Conservation (phyloP, 1,140 invertebrate species). For the Ladona fulva region DNA sequence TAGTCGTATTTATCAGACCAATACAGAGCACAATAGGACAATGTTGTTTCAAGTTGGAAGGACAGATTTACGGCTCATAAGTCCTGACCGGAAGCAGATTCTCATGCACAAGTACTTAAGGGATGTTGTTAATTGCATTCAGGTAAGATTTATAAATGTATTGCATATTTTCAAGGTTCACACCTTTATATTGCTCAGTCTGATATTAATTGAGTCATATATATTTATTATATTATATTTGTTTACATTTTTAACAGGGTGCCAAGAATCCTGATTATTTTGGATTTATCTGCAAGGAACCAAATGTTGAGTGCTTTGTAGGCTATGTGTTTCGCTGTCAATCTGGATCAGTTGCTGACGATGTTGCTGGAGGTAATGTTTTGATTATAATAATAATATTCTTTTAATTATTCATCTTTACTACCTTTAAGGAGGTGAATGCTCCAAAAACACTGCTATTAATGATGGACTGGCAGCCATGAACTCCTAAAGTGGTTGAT, state of each 20-base stretch:
- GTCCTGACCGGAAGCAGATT: conserved; percentile 82
- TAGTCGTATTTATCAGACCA: conserved; percentile 23
- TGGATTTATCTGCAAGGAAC: conserved; percentile 82
- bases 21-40: conserved; percentile 72
- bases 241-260: conserved; percentile 47
- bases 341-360: conserved; percentile 65
- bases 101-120: conserved; percentile 76
- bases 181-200: not conserved
- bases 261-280: conserved; percentile 73
- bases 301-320: conserved; percentile 55
- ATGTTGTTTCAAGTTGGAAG: conserved; percentile 86
- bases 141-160: conserved; percentile 39
- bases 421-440: too few species aligned
- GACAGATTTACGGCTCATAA: conserved; percentile 78
- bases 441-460: too few species aligned
- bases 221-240: conserved; percentile 10
- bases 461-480: too few species aligned
- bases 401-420: too few species aligned
- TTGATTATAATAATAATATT: too few species aligned
- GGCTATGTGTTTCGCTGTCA: conserved; percentile 89
- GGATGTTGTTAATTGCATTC: conserved; percentile 82
- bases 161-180: not conserved
- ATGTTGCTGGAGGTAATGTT: conserved; percentile 59
- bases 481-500: too few species aligned
- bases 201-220: not conserved